A percentile compares a stretch with the other conserved stretches of the same genome.
Conservation (phyloP, 2,888 invertebrate species). For the Chirona hameri region DNA sequence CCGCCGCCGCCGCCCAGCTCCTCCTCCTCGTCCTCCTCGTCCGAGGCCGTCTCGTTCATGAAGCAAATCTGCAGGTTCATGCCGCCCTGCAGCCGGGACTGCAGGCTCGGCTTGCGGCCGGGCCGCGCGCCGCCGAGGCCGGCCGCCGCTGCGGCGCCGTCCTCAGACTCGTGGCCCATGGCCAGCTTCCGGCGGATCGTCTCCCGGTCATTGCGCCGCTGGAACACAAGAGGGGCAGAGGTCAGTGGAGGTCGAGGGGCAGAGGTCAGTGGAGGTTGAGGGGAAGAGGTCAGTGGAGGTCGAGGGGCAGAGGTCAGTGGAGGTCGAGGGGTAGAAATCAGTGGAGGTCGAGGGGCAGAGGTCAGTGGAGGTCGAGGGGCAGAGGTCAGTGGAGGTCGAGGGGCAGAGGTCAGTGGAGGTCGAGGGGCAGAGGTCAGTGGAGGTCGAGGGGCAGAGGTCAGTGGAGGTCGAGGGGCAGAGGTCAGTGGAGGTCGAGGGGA, state of each 20-base stretch:
- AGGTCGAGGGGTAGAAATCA: not conserved
- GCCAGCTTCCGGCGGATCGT: conserved; percentile 84
- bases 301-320: not conserved
- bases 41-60: conserved; percentile 87
- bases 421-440: too few species aligned
- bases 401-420: too few species aligned
- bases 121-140: conserved; percentile 65
- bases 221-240: conserved; percentile 45
- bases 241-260: not conserved
- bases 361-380: too few species aligned
- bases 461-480: too few species aligned
- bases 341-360: not conserved
- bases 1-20: conserved; percentile 38
- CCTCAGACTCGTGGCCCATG: conserved; percentile 75
- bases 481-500: too few species aligned
- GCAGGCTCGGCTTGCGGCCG: conserved; percentile 79
- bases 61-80: conserved; percentile 87
- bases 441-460: too few species aligned
- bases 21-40: conserved; percentile 57
- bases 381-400: too few species aligned
- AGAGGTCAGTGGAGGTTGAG: too few species aligned
- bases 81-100: conserved; percentile 76
- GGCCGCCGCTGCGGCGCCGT: conserved; percentile 70
- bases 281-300: too few species aligned
- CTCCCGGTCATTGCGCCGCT: conserved; percentile 87